These are phyloP conservation scores for Philonicus albiceps DNA, from an alignment of 2,888 invertebrate species.

Conservation along the genomic window DNA sequence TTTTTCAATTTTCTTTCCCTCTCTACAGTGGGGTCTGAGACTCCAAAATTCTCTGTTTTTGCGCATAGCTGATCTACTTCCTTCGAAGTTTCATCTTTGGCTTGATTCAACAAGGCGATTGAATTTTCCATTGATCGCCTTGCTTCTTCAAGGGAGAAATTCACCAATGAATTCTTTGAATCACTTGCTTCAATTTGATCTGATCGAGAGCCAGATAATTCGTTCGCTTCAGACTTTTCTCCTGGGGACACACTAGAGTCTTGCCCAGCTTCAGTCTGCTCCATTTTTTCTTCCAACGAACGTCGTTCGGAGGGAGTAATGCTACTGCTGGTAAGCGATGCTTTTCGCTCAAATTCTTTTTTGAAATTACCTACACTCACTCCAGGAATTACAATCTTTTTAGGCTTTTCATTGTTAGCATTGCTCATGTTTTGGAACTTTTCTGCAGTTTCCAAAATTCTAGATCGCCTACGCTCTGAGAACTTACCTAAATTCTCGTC, in stretches of 20 bases:
- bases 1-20: conserved; percentile 70
- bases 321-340: conserved; percentile 66
- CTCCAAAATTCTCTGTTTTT: conserved; percentile 60
- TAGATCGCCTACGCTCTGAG: conserved; percentile 70
- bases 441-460: conserved; percentile 75
- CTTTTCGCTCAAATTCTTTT: conserved; percentile 83
- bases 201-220: conserved; percentile 45
- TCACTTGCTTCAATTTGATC: conserved; percentile 64
- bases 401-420: conserved; percentile 69
- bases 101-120: conserved; percentile 69
- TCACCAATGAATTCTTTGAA: conserved; percentile 65
- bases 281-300: conserved; percentile 51
- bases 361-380: conserved; percentile 88
- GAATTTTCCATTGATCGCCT: conserved; percentile 70
- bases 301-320: conserved; percentile 55
- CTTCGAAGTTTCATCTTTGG: conserved; percentile 59
- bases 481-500: conserved; percentile 62
- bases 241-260: conserved; percentile 49
- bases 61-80: conserved; percentile 62
- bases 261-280: neutral
- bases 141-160: conserved; percentile 68
- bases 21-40: conserved; percentile 61
- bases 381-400: conserved; percentile 81
- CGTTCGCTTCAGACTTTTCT: conserved; percentile 44
- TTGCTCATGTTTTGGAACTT: conserved; percentile 70